Evolutionary conservation across 2,113 vertebrate genomes (phyloP).

Genomic region (Axis porcinus): DNA sequence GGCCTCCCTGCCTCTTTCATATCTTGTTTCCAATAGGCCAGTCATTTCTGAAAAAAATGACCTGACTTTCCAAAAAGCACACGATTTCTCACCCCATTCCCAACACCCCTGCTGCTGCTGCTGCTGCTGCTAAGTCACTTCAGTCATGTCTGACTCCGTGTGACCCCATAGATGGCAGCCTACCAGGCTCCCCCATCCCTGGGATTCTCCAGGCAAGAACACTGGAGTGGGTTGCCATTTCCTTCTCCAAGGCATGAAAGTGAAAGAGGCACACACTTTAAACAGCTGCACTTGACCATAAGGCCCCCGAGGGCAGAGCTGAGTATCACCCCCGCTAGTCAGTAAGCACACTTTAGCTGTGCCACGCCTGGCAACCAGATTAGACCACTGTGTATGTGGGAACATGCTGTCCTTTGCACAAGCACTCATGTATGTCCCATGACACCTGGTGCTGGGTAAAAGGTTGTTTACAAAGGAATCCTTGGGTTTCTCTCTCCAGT

Average conservation of each 20-base stretch:
- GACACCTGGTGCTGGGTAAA: neutral
- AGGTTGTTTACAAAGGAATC: conserved; percentile 24
- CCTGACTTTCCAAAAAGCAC: neutral
- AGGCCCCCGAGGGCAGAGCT: neutral
- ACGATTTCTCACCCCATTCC: neutral
- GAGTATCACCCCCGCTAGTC: neutral
- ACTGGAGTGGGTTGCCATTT: too few species aligned
- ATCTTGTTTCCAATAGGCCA: neutral
- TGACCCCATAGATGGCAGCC: too few species aligned
- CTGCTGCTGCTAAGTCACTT: too few species aligned
- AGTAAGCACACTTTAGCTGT: neutral
- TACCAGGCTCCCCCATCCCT: too few species aligned
- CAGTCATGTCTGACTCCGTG: too few species aligned
- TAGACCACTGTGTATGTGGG: neutral
- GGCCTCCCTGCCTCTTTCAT: neutral
- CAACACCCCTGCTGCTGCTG: neutral
- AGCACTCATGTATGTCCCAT: neutral
- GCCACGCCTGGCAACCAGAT: neutral
- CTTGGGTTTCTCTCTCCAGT: neutral
- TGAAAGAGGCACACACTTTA: neutral
- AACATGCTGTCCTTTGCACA: neutral
- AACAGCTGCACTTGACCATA: neutral
- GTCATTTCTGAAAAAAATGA: neutral
- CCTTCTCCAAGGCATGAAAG: too few species aligned
- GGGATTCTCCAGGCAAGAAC: too few species aligned